Conservation (phyloP, 2,797 vertebrate species). For the Sebastes oblongus region DNA sequence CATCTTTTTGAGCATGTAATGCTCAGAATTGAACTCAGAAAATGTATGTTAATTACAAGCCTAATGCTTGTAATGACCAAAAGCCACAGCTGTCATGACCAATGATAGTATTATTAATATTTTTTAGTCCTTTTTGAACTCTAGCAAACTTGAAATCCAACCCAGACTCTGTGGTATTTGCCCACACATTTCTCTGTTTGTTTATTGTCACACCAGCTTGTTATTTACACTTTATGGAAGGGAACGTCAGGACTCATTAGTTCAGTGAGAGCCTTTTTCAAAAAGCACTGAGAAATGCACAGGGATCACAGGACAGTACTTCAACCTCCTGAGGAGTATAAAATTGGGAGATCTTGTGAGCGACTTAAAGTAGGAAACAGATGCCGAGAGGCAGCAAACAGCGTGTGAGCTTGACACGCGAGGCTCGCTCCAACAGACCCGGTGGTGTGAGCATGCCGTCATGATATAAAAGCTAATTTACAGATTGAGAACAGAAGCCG, state of each 20-base stretch:
- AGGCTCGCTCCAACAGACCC: conserved; percentile 20
- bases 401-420: conserved; percentile 13
- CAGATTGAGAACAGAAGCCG: conserved; percentile 68
- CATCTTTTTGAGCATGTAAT: not conserved
- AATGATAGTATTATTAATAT: conserved; percentile 44
- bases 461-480: conserved; percentile 67
- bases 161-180: conserved; percentile 64
- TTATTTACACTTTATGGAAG: conserved; percentile 73
- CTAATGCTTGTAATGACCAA: not conserved
- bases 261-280: conserved; percentile 42
- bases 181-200: conserved; percentile 63
- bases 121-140: conserved; percentile 44
- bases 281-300: conserved; percentile 32
- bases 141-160: conserved; percentile 54
- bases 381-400: conserved; percentile 51
- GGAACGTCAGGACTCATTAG: conserved; percentile 68
- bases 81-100: conserved; percentile 42
- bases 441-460: conserved; percentile 52
- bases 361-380: conserved; percentile 33
- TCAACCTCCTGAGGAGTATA: conserved; percentile 20
- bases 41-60: not conserved
- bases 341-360: conserved; percentile 29
- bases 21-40: not conserved
- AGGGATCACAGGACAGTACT: conserved; percentile 30
- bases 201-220: conserved; percentile 70